Conservation (phyloP, 2,888 invertebrate species). For the Beris chalybata region DNA sequence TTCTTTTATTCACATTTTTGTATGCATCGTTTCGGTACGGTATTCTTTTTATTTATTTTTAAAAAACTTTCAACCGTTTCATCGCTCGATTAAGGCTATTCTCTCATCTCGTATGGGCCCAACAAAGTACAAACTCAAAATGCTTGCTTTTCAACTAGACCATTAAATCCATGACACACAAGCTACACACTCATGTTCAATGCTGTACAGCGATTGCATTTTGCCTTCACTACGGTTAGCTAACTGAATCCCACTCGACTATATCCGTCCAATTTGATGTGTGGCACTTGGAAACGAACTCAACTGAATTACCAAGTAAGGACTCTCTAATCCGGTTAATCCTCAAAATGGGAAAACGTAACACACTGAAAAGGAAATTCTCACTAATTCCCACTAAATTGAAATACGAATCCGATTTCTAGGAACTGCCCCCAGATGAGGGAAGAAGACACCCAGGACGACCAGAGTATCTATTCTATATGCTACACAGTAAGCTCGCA, state of each 20-base stretch:
- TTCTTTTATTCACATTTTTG: too few species aligned
- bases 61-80: too few species aligned
- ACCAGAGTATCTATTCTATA: not conserved
- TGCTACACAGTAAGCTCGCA: not conserved
- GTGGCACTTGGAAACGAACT: slow-evolving; percentile 34
- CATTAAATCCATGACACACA: too few species aligned
- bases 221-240: slow-evolving; percentile 21
- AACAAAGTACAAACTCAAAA: too few species aligned
- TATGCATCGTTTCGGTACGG: too few species aligned
- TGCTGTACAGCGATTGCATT: not conserved
- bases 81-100: too few species aligned
- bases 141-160: too few species aligned
- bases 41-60: too few species aligned
- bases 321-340: slow-evolving; percentile 35
- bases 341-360: slow-evolving; percentile 35
- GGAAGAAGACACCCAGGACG: not conserved
- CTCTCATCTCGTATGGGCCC: too few species aligned
- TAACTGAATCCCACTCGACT: slow-evolving; percentile 34
- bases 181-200: too few species aligned
- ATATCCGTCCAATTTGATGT: slow-evolving; percentile 35
- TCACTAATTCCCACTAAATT: slow-evolving; percentile 40
- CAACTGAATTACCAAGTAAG: slow-evolving; percentile 35
- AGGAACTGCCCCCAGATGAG: not conserved
- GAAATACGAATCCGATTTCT: slow-evolving; percentile 40
- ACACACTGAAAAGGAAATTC: slow-evolving; percentile 37